These are phyloP conservation scores for Eospalax fontanierii DNA, from an alignment of 2,797 vertebrate species.

Conservation along the genomic window DNA sequence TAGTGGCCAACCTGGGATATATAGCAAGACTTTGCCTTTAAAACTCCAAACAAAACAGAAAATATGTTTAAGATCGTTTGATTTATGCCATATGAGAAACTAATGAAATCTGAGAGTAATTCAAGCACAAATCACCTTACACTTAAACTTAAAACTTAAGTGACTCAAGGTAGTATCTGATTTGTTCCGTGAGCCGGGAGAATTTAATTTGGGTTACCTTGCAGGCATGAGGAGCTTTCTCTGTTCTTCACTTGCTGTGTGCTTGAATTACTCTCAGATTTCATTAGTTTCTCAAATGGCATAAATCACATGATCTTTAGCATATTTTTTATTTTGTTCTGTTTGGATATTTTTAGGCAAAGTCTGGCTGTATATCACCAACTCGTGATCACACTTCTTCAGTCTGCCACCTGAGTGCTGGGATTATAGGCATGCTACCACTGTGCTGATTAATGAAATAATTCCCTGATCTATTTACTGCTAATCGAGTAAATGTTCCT, in stretches of 20 bases:
- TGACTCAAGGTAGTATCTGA: not conserved
- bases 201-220: not conserved
- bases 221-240: not conserved
- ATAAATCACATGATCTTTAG: constrained; percentile 3
- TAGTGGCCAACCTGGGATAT: too few species aligned
- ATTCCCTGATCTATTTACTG: not conserved
- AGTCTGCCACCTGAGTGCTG: too few species aligned
- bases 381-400: not conserved
- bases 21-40: not conserved
- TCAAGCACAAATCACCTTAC: not conserved
- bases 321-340: not conserved
- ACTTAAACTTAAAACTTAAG: not conserved
- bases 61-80: not conserved
- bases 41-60: not conserved
- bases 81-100: not conserved
- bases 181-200: not conserved
- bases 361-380: not conserved
- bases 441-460: not conserved
- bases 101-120: not conserved
- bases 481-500: not conserved
- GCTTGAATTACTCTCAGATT: not conserved
- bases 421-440: not conserved
- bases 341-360: not conserved
- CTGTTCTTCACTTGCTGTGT: not conserved
- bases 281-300: not conserved